Conservation (phyloP, 2,797 vertebrate species). For the Gymnoscopelus braueri region DNA sequence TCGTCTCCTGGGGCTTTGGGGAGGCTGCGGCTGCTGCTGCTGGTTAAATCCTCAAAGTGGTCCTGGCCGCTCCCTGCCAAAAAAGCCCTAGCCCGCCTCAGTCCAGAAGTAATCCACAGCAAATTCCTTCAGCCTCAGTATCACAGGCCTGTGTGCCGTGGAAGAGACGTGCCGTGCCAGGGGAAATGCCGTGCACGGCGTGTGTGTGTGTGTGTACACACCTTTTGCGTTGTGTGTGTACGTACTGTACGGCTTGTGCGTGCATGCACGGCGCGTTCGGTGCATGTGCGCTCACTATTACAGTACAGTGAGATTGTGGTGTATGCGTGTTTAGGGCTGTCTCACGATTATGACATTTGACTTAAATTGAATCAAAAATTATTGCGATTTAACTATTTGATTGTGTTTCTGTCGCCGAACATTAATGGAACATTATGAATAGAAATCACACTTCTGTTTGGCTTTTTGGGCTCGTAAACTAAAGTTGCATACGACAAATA, state of each 20-base stretch:
- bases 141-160: slow-evolving; percentile 67
- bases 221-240: slow-evolving; percentile 49
- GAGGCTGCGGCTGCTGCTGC: slow-evolving; percentile 50
- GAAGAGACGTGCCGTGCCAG: slow-evolving; percentile 61
- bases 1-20: slow-evolving; percentile 65
- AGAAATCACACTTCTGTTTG: too few relatives aligned
- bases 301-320: background rate
- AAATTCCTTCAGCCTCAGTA: slow-evolving; percentile 85
- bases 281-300: too few relatives aligned
- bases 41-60: slow-evolving; percentile 81
- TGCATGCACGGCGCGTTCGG: too few relatives aligned
- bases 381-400: too few relatives aligned
- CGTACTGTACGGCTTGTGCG: too few relatives aligned
- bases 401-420: too few relatives aligned
- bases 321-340: background rate
- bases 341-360: too few relatives aligned
- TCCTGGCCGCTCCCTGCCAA: slow-evolving; percentile 70
- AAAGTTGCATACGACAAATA: too few relatives aligned
- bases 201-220: slow-evolving; percentile 51
- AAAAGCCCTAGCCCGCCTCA: slow-evolving; percentile 71
- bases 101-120: slow-evolving; percentile 84
- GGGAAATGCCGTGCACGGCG: slow-evolving; percentile 45
- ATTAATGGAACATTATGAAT: too few relatives aligned
- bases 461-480: too few relatives aligned
- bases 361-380: too few relatives aligned